Base-by-base conservation (phyloP, 2,888 invertebrate genomes). In the Nasonia oneida region DNA sequence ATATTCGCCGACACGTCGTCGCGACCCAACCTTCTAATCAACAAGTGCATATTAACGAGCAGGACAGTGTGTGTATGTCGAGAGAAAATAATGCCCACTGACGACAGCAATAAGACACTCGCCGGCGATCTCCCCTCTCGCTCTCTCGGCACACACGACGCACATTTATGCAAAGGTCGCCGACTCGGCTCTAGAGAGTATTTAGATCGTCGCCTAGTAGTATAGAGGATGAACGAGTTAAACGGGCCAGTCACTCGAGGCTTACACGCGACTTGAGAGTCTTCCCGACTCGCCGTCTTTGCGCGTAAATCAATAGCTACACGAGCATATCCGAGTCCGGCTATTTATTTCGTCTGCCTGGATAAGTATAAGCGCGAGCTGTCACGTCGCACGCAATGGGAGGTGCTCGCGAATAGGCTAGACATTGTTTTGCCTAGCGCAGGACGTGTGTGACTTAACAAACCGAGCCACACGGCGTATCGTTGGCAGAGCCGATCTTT, bases 31-130 rank as follows among this genome's bases (percentile, higher is more conserved):
- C 29, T 12, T 18, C 67, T 50, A 74, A 70, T 75, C 75, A 82
- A 82, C 82, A 82, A 76, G 82, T 82, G 82, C 82, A 76, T 82
- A 82, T 70, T 79, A 79, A 79, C 79, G 79, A 70, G 47, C 18
- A 15, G 6, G 14, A 39, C 14, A 2, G 77, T 61, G 57, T 15
- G 4, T 61, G 67, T 42, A 15, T 37, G 23, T 18, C 61, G 61
- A 61, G 61, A 61, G 77, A 57, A 79, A 67, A 67, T 39, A 64
- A 61, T 67, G 23, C 37, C 15, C 12, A n/a, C 15, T n/a, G 39
- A 42, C n/a, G 23, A 42, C 33, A 18, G 57, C 33, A 53, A 23
- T 15, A 37, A 57, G 76, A 57, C 53, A n/a, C 57, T 61, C n/a
- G 6, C 57, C 23, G 57, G 8, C n/a, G 57, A 61, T 61, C 57